Base-by-base conservation (phyloP, 2,888 invertebrate genomes). In the Cheilosia urbana region DNA sequence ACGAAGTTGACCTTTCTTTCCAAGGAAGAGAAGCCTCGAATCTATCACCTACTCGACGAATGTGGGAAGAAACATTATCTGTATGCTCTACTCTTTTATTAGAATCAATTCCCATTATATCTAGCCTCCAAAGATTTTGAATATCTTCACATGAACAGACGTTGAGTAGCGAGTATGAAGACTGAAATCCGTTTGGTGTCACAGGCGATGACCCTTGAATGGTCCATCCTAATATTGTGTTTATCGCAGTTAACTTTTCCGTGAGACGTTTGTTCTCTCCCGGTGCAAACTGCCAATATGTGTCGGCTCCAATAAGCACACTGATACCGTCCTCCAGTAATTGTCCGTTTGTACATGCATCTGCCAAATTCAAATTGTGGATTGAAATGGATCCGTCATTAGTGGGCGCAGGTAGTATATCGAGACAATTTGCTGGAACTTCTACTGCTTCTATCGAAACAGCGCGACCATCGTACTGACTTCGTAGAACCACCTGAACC, bases 191-290 rank as follows among this genome's bases (percentile, higher is more conserved):
- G 0, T 37, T 11, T 17, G 13, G 5, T 2, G 11, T 13, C 27
- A 15, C 37, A 13, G 30, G 58, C 21, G 72, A 57, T n/a, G 73
- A 78, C 3, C 69, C 73, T 65, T 84, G 83, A 19, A 69, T 63
- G 7, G 83, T 84, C 78, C 75, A 78, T 6, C 69, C 69, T 15
- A 78, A 47, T 3, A 75, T 65, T 1, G 75, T 84, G 40, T 79
- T 5, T 53, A 30, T 30, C 30, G 30, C 30, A 84, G n/a, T n/a
- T n/a, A n/a, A n/a, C n/a, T n/a, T n/a, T n/a, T n/a, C n/a, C n/a
- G n/a, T n/a, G n/a, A n/a, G 40, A 53, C 84, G 68, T 37, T 65
- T 57, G 49, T 34, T 21, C 53, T 78, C 65, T 1, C 75, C 75
- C 2, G 71, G 75, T 24, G 51, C 68, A 11, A 80, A 57, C n/a